These are phyloP conservation scores for Melanerpes aurifrons DNA, from an alignment of 2,113 vertebrate genomes.

Conservation along the genomic window DNA sequence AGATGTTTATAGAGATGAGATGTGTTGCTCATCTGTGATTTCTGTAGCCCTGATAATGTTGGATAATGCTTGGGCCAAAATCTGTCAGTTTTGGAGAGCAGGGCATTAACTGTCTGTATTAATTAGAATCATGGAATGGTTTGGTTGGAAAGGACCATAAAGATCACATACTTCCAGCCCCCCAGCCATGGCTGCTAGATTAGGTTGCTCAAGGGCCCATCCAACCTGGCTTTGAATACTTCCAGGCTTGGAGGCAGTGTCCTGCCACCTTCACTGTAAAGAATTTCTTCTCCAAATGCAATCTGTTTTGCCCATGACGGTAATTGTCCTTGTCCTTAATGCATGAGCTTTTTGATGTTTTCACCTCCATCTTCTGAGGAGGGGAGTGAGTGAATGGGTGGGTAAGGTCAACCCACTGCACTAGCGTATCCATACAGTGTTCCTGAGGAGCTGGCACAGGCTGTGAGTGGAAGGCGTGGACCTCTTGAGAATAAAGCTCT, in stretches of 20 bases:
- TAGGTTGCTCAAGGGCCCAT: too few relatives aligned
- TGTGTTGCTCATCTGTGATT: background rate
- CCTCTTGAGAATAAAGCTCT: rapidly evolving
- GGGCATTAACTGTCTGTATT: background rate
- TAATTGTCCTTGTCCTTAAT: background rate
- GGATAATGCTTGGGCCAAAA: background rate
- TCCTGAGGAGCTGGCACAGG: background rate
- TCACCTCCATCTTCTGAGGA: rapidly evolving
- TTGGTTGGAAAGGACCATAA: too few relatives aligned
- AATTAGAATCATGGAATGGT: background rate
- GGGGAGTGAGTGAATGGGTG: background rate
- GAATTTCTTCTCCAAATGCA: background rate
- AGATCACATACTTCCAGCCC: too few relatives aligned
- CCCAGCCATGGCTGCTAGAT: too few relatives aligned
- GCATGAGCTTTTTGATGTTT: background rate
- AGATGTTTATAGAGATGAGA: background rate
- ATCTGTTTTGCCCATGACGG: background rate
- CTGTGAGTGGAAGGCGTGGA: background rate
- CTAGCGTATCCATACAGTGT: too few relatives aligned
- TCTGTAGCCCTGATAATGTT: background rate
- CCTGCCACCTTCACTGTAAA: too few relatives aligned
- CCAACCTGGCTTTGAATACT: too few relatives aligned
- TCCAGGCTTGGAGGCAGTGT: too few relatives aligned
- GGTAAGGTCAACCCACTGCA: too few relatives aligned
- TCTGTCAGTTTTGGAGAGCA: background rate